Evolutionary conservation across 2,113 vertebrate genomes (phyloP).

Genomic region (Accipiter cooperii): DNA sequence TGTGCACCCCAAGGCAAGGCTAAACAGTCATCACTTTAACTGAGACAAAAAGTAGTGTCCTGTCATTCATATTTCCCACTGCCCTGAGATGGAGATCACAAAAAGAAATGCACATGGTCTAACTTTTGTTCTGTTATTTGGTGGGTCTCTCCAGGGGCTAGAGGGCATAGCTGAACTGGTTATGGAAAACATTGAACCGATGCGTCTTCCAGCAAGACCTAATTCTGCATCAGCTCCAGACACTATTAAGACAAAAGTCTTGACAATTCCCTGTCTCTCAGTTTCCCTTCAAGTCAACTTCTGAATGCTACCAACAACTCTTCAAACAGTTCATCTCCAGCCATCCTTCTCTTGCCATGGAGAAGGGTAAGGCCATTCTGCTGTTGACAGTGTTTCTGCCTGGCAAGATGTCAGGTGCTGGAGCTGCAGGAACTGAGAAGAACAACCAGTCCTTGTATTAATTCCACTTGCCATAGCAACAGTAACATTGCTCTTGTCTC

Average conservation of each 20-base stretch:
- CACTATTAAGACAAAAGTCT: not conserved
- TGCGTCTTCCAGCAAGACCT: not conserved
- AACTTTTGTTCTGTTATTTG: not conserved
- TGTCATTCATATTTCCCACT: not conserved
- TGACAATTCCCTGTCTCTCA: not conserved
- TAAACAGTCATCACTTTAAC: not conserved
- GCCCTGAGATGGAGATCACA: not conserved
- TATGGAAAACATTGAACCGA: not conserved
- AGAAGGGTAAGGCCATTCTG: not conserved
- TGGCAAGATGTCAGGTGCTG: not conserved
- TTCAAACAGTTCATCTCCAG: not conserved
- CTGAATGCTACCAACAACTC: not conserved
- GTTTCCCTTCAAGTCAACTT: not conserved
- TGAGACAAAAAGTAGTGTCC: not conserved
- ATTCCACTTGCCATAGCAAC: not conserved
- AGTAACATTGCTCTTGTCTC: not conserved
- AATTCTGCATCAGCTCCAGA: not conserved
- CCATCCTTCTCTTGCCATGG: too few relatives aligned
- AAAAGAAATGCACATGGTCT: not conserved
- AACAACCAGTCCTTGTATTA: not conserved
- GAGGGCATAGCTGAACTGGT: not conserved
- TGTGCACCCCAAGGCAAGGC: not conserved
- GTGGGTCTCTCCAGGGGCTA: not conserved
- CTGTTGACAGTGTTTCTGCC: not conserved
- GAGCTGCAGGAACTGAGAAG: not conserved